Base-by-base conservation (phyloP, 2,888 invertebrate species). In the Galerucella pusilla region DNA sequence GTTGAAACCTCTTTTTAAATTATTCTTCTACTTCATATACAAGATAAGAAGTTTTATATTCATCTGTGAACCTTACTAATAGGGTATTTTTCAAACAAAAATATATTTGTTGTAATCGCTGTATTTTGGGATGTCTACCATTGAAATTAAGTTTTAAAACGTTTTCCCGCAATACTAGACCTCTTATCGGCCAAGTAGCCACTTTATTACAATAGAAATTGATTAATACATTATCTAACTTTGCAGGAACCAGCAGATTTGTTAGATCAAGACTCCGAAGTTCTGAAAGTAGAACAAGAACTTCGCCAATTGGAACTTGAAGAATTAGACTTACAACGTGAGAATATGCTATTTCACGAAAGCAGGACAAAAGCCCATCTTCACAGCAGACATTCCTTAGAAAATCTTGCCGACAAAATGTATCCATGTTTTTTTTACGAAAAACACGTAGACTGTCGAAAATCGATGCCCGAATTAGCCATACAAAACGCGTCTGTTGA, bases 271-370 rank as follows among this genome's bases (percentile, higher is more conserved):
- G 86, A 88, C 80, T 87, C 87, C 16, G 87, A 87, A 83, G 87
- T 94, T 28, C 89, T 94, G 49, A 92, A 94, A 79, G 94, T 94
- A 78, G 94, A 95, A 88, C 91, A 94, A 63, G 94, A 95, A 87
- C 88, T 95, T 2, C 86, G 94, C 5, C 94, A 95, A 85, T 86
- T 93, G 64, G 94, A 95, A 84, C 93, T 93, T 85, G 94, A 94
- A 85, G 94, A 94, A 84, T 84, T 94, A 12, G 91, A 94, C 79
- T 89, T 94, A 3, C 94, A 94, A 83, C 89, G 93, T 12, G 94
- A 93, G 82, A 94, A 93, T 84, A 87, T 94, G 11, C 88, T 93
- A 25, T 89, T 91, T 80, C 90, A 92, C 60, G 94, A 94, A 83
- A 90, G 88, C 81, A 90, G 92, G 82, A 91, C 90, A 6, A 86